Evolutionary conservation across 1,140 invertebrate species (phyloP), one percentile per base, ranked within the genome.

Genomic region (Pseudoatta argentina): DNA sequence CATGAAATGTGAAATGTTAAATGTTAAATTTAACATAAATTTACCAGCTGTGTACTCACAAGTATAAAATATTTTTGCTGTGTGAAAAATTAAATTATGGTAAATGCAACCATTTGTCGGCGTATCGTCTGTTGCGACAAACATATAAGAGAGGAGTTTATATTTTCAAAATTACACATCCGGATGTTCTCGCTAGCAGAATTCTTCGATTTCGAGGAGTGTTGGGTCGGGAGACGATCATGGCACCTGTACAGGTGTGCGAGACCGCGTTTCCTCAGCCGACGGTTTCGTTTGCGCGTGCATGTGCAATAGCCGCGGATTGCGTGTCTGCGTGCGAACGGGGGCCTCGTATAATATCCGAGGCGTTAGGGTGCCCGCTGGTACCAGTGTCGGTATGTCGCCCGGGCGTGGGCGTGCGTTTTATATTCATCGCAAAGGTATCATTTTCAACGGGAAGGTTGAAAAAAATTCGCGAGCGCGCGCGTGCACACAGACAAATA

Each of bases 361-460:
- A 89, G 88, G 73, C 48, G 82, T 85, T 85, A 78, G 73, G 73
- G 12, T 39, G 87, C 59, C 30, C 88, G 72, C 27, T 53, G 86
- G 85, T 63, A 73, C 75, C 89, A 86, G 89, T 90, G 89, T 90
- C 87, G 89, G 87, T 87, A 87, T 90, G 89, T 90, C 82, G 82
- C 48, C 39, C 67, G 59, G 78, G 78, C 89, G 89, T 91, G 86
- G 89, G 89, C 89, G 89, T 90, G 87, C 89, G 89, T 91, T 91
- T 91, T 91, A 91, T 91, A 91, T 91, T 90, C 89, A 91, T 91
- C 89, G 89, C 89, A 87, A 71, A 88, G 89, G 89, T 91, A 91
- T 91, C 89, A 91, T 91, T 91, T 91, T 91, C 89, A 90, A 90
- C 89, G 83, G 71, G 83, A 88, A 90, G 87, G 88, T 91, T 90